These are phyloP conservation scores for Palloptera scutellata DNA, from an alignment of 2,888 invertebrate genomes.

Conservation along the genomic window DNA sequence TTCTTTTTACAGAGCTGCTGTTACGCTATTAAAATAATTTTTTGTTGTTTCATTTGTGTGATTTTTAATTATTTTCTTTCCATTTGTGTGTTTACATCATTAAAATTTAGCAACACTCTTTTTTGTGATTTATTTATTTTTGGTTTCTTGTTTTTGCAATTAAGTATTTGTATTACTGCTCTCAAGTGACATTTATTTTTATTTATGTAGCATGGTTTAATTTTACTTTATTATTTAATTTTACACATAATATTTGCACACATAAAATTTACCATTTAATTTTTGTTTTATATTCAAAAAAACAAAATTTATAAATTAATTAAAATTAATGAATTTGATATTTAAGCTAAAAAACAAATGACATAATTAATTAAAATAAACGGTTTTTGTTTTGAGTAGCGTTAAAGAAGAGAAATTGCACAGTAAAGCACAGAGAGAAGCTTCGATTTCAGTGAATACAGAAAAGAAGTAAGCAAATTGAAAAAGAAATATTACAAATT, in stretches of 20 bases:
- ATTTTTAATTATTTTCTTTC: conserved; percentile 5
- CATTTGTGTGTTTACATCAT: not conserved
- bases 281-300: not conserved
- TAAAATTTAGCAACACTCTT: not conserved
- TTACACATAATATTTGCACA: conserved; percentile 30
- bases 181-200: conserved; percentile 10
- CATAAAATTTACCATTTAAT: conserved; percentile 17
- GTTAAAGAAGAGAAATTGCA: no score
- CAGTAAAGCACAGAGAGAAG: no score
- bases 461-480: no score
- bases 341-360: no score
- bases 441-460: no score
- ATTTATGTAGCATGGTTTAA: not conserved
- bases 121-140: not conserved
- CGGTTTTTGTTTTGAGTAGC: no score
- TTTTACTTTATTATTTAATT: conserved; percentile 12
- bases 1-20: not conserved
- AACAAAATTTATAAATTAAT: no score
- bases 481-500: no score
- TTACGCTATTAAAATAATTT: not conserved
- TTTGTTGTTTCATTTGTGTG: not conserved
- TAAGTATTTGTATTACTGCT: not conserved
- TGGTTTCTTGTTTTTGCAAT: not conserved
- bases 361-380: no score
- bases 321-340: no score